Base-by-base conservation (phyloP, 1,140 invertebrate genomes). In the Potamilus streckersoni region DNA sequence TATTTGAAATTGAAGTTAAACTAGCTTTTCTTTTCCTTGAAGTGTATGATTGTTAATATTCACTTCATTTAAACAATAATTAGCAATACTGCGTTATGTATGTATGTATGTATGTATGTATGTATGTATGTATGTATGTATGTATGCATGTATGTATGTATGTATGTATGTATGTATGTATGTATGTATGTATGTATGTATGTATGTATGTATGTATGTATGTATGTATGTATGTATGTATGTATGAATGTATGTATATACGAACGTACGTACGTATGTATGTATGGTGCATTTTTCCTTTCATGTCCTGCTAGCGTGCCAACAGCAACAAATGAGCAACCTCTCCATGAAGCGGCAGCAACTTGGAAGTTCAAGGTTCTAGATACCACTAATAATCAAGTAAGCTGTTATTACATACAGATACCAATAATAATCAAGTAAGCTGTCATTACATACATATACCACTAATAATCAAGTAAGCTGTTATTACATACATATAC, bases 341-440 rank as follows among this genome's bases (percentile, higher is more conserved):
- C 62, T 19, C 31, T 77, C 19, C 63, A 77, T 20, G 75, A 77
- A 27, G 49, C 59, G n/a, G 63, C 69, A 3, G 75, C 60, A 16
- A 56, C 56, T 38, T 74, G 77, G 72, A 64, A 70, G 19, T 79
- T 74, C 56, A 20, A 4, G 6, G 17, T 62, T 17, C 57, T 79
- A 2, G 69, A 79, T 66, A 20, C 31, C 14, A 79, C 68, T 49
- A 67, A 71, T 27, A 79, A 74, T n/a, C 38, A 71, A 64, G 77
- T 74, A 62, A 56, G 15, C 16, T n/a, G 19, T 15, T 19, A n/a
- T 23, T 23, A 62, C 38, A 0, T 49, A 49, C 6, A 49, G 6
- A 49, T 11, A 49, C 11, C 6, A 1, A 1, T 49, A 49, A 0
- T 2, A 31, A 31, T 31, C 1, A 31, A 2, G 27, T 31, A 31